Percentiles rank a stretch among this genome's conserved stretches.
Conservation (phyloP, 2,888 invertebrate species). For the Papilio gigon region DNA sequence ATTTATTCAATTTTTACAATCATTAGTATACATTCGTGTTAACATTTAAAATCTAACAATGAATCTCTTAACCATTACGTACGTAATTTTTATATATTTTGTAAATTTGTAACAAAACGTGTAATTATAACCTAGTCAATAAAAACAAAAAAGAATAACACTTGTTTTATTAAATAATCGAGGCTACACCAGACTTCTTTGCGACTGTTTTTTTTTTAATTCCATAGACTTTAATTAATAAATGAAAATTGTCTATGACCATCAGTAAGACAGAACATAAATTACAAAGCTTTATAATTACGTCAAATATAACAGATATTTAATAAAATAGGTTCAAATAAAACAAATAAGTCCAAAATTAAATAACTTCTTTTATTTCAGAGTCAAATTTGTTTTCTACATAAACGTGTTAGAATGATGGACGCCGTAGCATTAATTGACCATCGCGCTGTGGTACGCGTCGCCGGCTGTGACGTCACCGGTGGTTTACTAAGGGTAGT, state of each 20-base stretch:
- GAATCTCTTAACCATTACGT: conserved; percentile 40
- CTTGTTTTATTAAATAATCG: conserved; percentile 43
- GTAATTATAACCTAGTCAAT: conserved; percentile 71
- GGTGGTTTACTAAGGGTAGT: conserved; percentile 69
- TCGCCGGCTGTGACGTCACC: conserved; percentile 61
- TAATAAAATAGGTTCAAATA: conserved; percentile 56
- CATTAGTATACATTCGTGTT: not conserved
- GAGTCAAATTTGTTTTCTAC: conserved; percentile 82
- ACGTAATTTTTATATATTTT: conserved; percentile 66
- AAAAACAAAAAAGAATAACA: conserved; percentile 54
- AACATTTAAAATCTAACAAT: conserved; percentile 29
- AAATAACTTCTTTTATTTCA: conserved; percentile 83
- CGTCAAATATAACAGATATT: too few species aligned
- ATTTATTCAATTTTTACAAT: conserved; percentile 34
- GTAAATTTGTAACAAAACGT: conserved; percentile 61
- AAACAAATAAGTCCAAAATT: conserved; percentile 80
- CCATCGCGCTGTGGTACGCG: conserved; percentile 76
- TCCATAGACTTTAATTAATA: too few species aligned
- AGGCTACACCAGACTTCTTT: not conserved
- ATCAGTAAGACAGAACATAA: too few species aligned
- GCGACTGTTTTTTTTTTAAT: too few species aligned
- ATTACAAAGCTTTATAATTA: too few species aligned
- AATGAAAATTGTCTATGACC: too few species aligned
- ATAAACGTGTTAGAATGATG: conserved; percentile 80
- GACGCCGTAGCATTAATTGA: conserved; percentile 79